Conservation (phyloP, 2,888 invertebrate genomes). For the Gnatocerus cornutus region DNA sequence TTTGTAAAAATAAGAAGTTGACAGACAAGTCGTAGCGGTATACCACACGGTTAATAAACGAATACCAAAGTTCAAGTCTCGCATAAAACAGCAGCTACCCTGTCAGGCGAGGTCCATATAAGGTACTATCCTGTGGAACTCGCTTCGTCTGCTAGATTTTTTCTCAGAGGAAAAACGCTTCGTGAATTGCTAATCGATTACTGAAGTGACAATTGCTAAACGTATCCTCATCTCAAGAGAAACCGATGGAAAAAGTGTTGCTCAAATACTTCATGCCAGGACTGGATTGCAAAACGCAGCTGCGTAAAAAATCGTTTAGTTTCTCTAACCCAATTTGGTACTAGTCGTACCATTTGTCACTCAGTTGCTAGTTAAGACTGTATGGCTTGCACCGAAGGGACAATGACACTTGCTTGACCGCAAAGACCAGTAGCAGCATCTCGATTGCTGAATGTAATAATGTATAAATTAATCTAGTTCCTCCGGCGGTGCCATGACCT, state of each 20-base stretch:
- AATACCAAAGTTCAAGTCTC: constrained; percentile 59
- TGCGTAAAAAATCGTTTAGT: constrained; percentile 29
- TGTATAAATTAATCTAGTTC: constrained; percentile 56
- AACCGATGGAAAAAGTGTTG: constrained; percentile 23
- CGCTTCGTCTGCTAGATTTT: constrained; percentile 48
- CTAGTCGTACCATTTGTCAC: neutral
- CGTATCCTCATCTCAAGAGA: constrained; percentile 19
- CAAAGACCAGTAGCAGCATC: constrained; percentile 48
- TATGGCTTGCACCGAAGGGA: constrained; percentile 25
- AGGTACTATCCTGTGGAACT: constrained; percentile 55
- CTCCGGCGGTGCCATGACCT: constrained; percentile 55
- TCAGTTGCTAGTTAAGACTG: constrained; percentile 2
- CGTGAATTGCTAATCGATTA: constrained; percentile 44
- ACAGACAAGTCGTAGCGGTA: constrained; percentile 51
- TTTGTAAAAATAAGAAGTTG: constrained; percentile 12
- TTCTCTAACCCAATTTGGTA: constrained; percentile 39
- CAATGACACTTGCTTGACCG: constrained; percentile 46
- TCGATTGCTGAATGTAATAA: constrained; percentile 45
- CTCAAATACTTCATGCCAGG: constrained; percentile 20
- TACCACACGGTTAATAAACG: constrained; percentile 53
- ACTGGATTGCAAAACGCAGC: constrained; percentile 21
- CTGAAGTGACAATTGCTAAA: constrained; percentile 16
- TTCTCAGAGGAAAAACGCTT: constrained; percentile 18
- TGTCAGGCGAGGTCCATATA: constrained; percentile 58
- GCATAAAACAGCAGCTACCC: constrained; percentile 58